Evolutionary conservation across 1,140 invertebrate species (phyloP), one percentile per base, ranked within the genome.

Genomic region (Lepidurus couesii): DNA sequence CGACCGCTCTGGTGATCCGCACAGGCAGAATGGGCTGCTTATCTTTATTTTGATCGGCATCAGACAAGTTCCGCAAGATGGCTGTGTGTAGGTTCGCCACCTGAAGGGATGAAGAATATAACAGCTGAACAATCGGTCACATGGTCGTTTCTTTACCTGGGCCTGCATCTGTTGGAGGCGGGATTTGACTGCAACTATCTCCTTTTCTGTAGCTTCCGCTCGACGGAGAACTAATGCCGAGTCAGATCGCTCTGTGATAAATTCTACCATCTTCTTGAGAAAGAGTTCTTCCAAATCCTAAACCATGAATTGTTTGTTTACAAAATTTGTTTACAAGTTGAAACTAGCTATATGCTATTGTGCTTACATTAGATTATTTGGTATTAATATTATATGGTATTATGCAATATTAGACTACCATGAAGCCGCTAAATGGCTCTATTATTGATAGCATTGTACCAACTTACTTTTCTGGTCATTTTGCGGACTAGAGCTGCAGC

Each of bases 251-350:
- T 65, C 53, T 16, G 53, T 13, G 13, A 65, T 9, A 7, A 65
- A n/a, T 65, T 65, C 53, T 65, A 65, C 53, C 53, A 65, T 65
- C n/a, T 65, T 65, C 53, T 7, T 21, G n/a, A 65, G 53, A 9
- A 65, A 7, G 53, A 65, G 53, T n/a, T 65, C 53, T 21, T 65
- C 53, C 53, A 65, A 16, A n/a, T 65, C 53, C 53, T 65, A 65
- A 11, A 3, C 45, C 45, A 13, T n/a, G 13, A 65, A 11, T 16
- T 21, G 21, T 47, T 34, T 34, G 34, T 34, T 34, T 34, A 34
- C 34, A 34, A 3, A n/a, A n/a, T 47, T 34, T 34, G 34, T 34
- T 34, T 34, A 34, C 34, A 34, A 3, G 34, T 34, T 4, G 34
- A 34, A 34, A 34, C 34, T 34, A 34, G 34, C 34, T 34, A 34